A percentile compares a stretch with the other conserved stretches of the same genome.
Conservation (phyloP, 2,797 vertebrate species). For the Acanthiza pusilla region DNA sequence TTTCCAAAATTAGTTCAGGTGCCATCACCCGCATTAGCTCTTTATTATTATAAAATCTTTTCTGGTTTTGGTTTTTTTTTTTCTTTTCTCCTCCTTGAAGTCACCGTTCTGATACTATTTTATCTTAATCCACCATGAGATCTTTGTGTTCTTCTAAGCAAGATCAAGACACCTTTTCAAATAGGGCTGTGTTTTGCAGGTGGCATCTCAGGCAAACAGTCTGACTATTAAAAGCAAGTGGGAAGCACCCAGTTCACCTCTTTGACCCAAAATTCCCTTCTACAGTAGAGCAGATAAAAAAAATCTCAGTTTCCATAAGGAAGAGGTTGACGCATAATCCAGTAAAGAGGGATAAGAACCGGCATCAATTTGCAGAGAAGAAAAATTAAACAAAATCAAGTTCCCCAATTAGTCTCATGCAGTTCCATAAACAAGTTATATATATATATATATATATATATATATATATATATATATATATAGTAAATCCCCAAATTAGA, state of each 20-base stretch:
- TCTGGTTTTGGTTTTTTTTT: not conserved
- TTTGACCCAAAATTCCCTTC: not conserved
- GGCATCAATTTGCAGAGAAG: not conserved
- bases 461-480: too few species aligned
- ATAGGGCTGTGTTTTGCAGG: not conserved
- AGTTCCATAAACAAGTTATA: not conserved
- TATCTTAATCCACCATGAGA: not conserved
- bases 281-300: not conserved
- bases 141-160: not conserved
- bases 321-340: not conserved
- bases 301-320: not conserved
- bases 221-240: not conserved
- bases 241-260: not conserved
- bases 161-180: not conserved
- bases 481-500: not conserved
- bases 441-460: fast-evolving
- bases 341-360: not conserved
- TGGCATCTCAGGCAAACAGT: not conserved
- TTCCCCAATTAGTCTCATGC: not conserved
- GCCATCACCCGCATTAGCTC: not conserved
- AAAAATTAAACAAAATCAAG: not conserved
- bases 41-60: not conserved
- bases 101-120: not conserved
- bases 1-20: not conserved
- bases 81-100: not conserved